Evolutionary conservation across 2,113 vertebrate species (phyloP), one percentile per base, ranked within the genome.

Genomic region (Prunella fulvescens): DNA sequence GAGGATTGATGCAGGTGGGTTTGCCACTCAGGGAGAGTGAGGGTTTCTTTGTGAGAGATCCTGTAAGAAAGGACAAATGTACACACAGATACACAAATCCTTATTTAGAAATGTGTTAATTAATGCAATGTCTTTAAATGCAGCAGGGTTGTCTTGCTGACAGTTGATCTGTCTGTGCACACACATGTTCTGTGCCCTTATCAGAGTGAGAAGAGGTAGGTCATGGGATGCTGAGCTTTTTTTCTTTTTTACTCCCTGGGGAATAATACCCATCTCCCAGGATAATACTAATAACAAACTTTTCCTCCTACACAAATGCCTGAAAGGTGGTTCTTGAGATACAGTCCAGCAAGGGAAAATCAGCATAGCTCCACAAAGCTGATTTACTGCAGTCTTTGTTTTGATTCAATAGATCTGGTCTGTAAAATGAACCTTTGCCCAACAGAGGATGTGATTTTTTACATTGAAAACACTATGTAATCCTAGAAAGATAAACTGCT

Each of bases 321-420:
- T 86, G 67, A 93, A 95, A 88, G 71, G 90, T 90, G 67, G 44
- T 85, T 85, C 79, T 92, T 86, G 92, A 90, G 81, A 94, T 83
- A 93, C 0, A 88, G 64, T 60, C 24, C 40, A 73, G 71, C 44
- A 80, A 66, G 50, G 44, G 39, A 86, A 95, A 88, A 74, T 83
- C 54, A 71, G 35, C 51, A 62, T 56, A 70, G 39, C 24, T 70
- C 44, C 20, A 66, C 66, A 72, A 76, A 81, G n/a, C 64, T 93
- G 83, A 92, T 92, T 93, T 90, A 74, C 69, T 88, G 82, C 50
- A 56, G 64, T 53, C 67, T 93, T 92, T 93, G 60, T 88, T 96
- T 80, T 92, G 88, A 95, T 88, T 48, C 60, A 91, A 28, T 92
- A 71, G 85, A 88, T 88, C 51, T 93, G 64, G 25, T 70, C 72